Conservation (phyloP, 2,797 vertebrate genomes). For the Cynodonichthys magdalenae region DNA sequence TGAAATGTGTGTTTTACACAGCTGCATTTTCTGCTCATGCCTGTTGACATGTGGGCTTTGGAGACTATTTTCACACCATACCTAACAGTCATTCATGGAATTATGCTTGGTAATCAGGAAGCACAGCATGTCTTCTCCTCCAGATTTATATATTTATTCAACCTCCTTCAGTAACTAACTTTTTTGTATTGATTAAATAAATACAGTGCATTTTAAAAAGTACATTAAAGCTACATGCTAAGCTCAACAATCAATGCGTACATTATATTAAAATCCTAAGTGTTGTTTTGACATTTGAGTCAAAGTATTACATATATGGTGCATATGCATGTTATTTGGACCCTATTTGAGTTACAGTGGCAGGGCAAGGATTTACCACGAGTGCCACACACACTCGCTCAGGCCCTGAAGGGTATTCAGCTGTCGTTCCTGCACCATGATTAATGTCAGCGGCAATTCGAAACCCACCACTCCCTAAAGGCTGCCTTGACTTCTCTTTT, state of each 20-base stretch:
- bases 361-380: neutral
- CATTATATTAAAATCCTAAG: neutral
- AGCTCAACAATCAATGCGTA: neutral
- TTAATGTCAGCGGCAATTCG: slow-evolving; percentile 67
- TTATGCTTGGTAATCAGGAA: too few relatives aligned
- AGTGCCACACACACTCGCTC: slow-evolving; percentile 11
- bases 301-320: neutral
- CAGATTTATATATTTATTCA: too few relatives aligned
- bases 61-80: too few relatives aligned
- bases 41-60: too few relatives aligned
- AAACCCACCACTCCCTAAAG: slow-evolving; percentile 61
- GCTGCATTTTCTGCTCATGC: too few relatives aligned
- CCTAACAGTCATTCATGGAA: too few relatives aligned
- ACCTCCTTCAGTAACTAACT: too few relatives aligned
- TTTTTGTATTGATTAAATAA: too few relatives aligned
- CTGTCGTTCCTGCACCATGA: slow-evolving; percentile 48
- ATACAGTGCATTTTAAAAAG: neutral
- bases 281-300: slow-evolving; percentile 10
- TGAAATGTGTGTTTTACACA: too few relatives aligned
- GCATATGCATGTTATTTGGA: slow-evolving; percentile 11
- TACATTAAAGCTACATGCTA: neutral
- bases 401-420: slow-evolving; percentile 11
- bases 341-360: slow-evolving; percentile 6
- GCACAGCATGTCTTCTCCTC: too few relatives aligned
- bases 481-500: slow-evolving; percentile 51